Conservation (phyloP, 2,113 vertebrate genomes). For the Aviceda subcristata region DNA sequence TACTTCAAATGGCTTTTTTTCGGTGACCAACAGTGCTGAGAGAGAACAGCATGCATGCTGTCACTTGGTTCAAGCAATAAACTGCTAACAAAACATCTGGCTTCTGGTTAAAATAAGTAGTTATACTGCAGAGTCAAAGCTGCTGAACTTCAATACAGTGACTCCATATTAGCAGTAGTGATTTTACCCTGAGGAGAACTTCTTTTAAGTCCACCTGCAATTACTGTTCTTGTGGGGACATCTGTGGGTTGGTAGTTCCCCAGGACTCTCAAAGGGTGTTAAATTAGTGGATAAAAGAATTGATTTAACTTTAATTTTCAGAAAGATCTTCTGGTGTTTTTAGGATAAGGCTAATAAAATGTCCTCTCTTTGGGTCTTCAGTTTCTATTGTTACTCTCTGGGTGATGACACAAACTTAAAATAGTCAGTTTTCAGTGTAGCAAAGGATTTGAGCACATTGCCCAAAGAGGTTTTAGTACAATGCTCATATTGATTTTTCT, state of each 20-base stretch:
- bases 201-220: background rate
- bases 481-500: background rate
- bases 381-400: background rate
- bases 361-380: background rate
- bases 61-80: conserved; percentile 9
- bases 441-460: background rate
- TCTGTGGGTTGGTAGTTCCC: background rate
- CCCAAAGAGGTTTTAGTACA: background rate
- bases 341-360: background rate
- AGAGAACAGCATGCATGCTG: background rate
- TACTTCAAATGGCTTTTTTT: background rate
- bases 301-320: background rate
- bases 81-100: conserved; percentile 14
- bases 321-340: background rate
- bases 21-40: background rate
- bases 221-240: background rate
- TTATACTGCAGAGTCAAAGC: background rate
- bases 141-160: background rate
- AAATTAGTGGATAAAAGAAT: background rate
- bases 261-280: background rate
- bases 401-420: background rate
- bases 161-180: background rate
- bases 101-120: background rate
- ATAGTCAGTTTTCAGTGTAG: background rate
- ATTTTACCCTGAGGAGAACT: background rate